Evolutionary conservation across 1,140 invertebrate species (phyloP).

Genomic region (Charaxes varanes): DNA sequence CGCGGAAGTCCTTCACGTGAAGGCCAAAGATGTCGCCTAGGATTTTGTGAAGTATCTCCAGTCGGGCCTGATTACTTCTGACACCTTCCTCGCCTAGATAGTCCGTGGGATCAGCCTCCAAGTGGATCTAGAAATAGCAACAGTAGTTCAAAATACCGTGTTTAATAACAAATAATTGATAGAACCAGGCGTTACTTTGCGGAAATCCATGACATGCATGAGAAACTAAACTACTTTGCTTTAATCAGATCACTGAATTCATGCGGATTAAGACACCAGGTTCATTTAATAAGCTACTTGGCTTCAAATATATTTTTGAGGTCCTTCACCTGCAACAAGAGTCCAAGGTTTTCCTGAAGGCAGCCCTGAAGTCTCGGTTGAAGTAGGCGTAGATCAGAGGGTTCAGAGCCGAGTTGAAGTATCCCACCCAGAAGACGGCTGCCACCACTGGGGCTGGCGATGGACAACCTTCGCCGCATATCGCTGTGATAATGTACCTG

Average conservation of each 20-base stretch:
- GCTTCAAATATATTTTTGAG: too few species aligned
- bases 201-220: too few species aligned
- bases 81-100: slow-evolving; percentile 80
- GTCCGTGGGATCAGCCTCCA: slow-evolving; percentile 78
- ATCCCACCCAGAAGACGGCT: slow-evolving; percentile 96
- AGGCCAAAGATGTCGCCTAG: slow-evolving; percentile 81
- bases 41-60: slow-evolving; percentile 87
- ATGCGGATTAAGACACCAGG: too few species aligned
- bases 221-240: too few species aligned
- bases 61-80: slow-evolving; percentile 78
- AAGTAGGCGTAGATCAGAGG: slow-evolving; percentile 98
- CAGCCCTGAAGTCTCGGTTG: slow-evolving; percentile 94
- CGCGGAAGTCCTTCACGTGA: slow-evolving; percentile 72
- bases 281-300: too few species aligned
- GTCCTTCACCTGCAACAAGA: slow-evolving; percentile 52
- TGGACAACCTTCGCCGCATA: slow-evolving; percentile 84
- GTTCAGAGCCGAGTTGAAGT: slow-evolving; percentile 97
- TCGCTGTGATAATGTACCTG: slow-evolving; percentile 88
- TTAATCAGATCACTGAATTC: too few species aligned
- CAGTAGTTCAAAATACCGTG: not conserved
- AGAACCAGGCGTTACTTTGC: too few species aligned
- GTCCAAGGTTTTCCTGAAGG: slow-evolving; percentile 92
- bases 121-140: slow-evolving; percentile 74
- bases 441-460: slow-evolving; percentile 87
- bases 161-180: slow-evolving; percentile 2